A percentile compares a stretch with the other conserved stretches of the same genome.
Conservation (phyloP, 2,888 invertebrate species). For the Sarcophaga caerulescens region DNA sequence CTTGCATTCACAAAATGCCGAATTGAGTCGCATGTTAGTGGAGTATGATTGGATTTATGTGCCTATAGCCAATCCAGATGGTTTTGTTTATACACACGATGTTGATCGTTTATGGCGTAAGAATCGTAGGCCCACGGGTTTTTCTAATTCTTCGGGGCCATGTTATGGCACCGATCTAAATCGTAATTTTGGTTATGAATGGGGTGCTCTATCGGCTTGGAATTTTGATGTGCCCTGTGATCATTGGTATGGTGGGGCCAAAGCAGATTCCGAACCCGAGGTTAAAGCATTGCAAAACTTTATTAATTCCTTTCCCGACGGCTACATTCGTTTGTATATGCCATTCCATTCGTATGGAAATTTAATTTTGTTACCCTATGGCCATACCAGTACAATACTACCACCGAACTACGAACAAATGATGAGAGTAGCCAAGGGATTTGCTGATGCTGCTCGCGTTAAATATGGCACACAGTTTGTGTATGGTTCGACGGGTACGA, state of each 20-base stretch:
- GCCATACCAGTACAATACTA: conserved; percentile 71
- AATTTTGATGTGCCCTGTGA: conserved; percentile 75
- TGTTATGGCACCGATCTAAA: conserved; percentile 75
- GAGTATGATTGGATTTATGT: conserved; percentile 75
- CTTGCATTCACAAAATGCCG: conserved; percentile 68
- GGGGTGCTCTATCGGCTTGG: conserved; percentile 73
- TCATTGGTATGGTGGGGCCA: conserved; percentile 74
- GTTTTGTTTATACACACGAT: conserved; percentile 73
- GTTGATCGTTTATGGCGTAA: conserved; percentile 75
- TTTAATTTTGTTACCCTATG: conserved; percentile 73
- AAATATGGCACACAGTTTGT: conserved; percentile 72
- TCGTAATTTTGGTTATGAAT: conserved; percentile 74
- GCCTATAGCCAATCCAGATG: conserved; percentile 76
- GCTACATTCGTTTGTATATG: conserved; percentile 74
- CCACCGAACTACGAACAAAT: conserved; percentile 75
- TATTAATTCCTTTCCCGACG: conserved; percentile 69
- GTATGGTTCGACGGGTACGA: conserved; percentile 73
- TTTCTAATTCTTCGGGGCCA: conserved; percentile 66
- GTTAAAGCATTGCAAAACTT: conserved; percentile 70
- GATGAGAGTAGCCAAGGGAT: conserved; percentile 73
- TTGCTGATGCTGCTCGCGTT: conserved; percentile 71
- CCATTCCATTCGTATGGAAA: conserved; percentile 75
- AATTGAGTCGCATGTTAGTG: conserved; percentile 64
- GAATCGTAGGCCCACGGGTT: conserved; percentile 75
- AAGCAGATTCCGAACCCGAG: conserved; percentile 72